These are phyloP conservation scores for Centruroides vittatus DNA, from an alignment of 1,140 invertebrate species.

Conservation along the genomic window DNA sequence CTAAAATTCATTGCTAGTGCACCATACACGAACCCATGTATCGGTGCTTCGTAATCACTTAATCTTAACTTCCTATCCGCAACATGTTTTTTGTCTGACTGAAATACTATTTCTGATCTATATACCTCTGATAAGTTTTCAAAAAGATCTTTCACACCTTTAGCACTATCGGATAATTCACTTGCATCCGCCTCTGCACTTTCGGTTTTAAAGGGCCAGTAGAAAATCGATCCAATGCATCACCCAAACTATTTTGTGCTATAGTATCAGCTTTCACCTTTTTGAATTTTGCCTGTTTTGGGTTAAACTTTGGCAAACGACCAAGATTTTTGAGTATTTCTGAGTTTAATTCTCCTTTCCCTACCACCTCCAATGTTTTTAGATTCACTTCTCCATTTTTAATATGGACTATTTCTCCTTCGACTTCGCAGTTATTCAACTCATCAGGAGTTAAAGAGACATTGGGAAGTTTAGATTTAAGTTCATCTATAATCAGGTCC, in stretches of 20 bases:
- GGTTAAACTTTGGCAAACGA: conserved; percentile 3
- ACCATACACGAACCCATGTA: conserved; percentile 3
- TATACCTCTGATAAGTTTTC: neutral
- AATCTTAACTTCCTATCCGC: neutral
- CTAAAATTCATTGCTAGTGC: conserved; percentile 5
- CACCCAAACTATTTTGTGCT: neutral
- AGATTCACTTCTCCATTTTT: conserved; percentile 3
- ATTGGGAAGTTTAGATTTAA: conserved; percentile 2
- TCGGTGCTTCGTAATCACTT: conserved; percentile 3
- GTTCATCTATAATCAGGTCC: conserved; percentile 7
- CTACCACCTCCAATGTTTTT: conserved; percentile 1
- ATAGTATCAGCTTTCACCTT: neutral
- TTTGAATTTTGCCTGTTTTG: neutral
- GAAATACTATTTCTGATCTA: neutral
- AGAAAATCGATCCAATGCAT: conserved; percentile 1
- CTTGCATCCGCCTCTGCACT: too few relatives aligned
- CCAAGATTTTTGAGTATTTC: neutral
- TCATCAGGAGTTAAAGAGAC: neutral
- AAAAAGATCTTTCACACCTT: neutral
- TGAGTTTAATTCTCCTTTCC: conserved; percentile 3
- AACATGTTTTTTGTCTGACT: neutral
- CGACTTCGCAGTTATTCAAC: conserved; percentile 1
- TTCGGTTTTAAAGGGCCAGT: neutral
- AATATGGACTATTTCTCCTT: conserved; percentile 3
- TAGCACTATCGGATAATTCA: neutral